Conservation (phyloP, 2,113 vertebrate species). For the Heliornis fulica region DNA sequence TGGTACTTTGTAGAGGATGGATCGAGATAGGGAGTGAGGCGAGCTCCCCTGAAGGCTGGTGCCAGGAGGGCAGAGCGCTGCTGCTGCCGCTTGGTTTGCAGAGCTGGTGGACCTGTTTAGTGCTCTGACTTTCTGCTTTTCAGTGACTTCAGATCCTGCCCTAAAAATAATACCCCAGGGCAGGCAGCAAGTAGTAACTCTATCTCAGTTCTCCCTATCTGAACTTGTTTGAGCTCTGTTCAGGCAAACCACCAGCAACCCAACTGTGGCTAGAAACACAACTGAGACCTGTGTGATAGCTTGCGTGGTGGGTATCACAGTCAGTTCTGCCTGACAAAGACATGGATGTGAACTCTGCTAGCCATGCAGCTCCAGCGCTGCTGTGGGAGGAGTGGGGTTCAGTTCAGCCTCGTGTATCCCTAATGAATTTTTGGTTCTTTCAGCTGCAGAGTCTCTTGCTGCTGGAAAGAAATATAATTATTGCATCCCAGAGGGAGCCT, state of each 20-base stretch:
- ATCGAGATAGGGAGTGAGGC: not conserved
- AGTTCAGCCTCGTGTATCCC: accelerated
- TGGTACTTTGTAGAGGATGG: not conserved
- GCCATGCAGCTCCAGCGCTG: accelerated
- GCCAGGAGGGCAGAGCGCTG: not conserved
- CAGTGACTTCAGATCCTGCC: not conserved
- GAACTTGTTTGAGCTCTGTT: not conserved
- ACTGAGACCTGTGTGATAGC: accelerated
- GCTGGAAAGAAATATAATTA: constrained; percentile 38
- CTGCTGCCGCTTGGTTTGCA: accelerated
- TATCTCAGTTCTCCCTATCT: not conserved
- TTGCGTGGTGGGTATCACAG: accelerated
- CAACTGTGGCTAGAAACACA: accelerated
- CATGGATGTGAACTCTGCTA: not conserved
- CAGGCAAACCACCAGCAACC: not conserved
- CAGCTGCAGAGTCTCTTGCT: not conserved
- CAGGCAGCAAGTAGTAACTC: not conserved
- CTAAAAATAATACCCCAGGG: constrained; percentile 4
- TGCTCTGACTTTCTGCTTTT: not conserved
- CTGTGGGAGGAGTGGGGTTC: not conserved
- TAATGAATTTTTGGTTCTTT: not conserved
- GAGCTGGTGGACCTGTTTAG: not conserved
- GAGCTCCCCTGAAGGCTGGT: not conserved
- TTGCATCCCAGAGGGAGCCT: not conserved
- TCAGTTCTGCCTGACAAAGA: not conserved